phyloP scores from a whole-genome alignment of 2,888 invertebrate species.

The Lutraria lutraria region DNA sequence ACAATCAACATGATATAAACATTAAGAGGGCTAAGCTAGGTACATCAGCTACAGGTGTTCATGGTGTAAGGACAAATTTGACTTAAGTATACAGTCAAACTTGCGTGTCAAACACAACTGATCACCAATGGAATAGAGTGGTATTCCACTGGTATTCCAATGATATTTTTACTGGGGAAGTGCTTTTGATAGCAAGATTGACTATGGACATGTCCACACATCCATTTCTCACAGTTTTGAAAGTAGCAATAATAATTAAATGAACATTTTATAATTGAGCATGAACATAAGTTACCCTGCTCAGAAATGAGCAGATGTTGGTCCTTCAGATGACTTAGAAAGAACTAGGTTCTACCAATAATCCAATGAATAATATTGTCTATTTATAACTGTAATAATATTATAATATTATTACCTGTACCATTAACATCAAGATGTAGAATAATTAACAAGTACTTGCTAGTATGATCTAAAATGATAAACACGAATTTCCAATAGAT shows the following conservation, averaged over 20 bases:
- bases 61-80: neutral
- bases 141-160: too few relatives aligned
- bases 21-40: neutral
- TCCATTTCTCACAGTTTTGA: too few relatives aligned
- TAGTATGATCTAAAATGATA: neutral
- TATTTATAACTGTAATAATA: neutral
- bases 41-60: neutral
- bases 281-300: neutral
- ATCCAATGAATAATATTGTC: neutral
- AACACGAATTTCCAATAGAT: conserved; percentile 14
- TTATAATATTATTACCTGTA: neutral
- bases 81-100: neutral
- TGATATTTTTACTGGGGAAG: too few relatives aligned
- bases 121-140: too few relatives aligned
- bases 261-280: neutral
- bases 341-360: neutral
- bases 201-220: too few relatives aligned
- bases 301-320: neutral
- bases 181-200: too few relatives aligned
- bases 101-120: too few relatives aligned
- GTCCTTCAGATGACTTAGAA: neutral
- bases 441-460: neutral
- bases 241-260: neutral
- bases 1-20: neutral
- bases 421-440: neutral